Evolutionary conservation across 2,113 vertebrate species (phyloP).

Genomic region (Colius striatus): DNA sequence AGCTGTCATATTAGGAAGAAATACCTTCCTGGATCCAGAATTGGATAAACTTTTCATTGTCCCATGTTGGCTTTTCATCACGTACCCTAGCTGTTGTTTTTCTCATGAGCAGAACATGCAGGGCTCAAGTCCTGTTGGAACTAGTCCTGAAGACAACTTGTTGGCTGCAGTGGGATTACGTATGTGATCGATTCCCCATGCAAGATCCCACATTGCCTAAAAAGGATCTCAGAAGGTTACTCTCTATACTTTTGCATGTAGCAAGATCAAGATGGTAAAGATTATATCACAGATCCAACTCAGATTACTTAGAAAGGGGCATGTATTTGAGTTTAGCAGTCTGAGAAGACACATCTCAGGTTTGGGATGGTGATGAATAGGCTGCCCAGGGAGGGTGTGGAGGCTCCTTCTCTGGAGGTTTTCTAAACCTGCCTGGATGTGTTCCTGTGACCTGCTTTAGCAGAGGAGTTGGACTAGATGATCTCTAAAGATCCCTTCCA

Average conservation of each 20-base stretch:
- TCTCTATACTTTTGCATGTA: background rate
- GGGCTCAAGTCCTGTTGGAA: background rate
- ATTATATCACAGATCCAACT: background rate
- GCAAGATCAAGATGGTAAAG: background rate
- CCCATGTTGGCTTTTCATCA: background rate
- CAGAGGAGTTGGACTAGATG: too few species aligned
- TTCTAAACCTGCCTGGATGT: too few species aligned
- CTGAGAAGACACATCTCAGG: background rate
- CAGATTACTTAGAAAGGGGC: background rate
- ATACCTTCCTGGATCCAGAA: background rate
- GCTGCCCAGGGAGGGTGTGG: too few species aligned
- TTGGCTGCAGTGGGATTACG: background rate
- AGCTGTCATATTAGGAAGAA: background rate
- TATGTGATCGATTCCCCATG: accelerated
- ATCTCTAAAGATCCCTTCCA: too few species aligned
- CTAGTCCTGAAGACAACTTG: background rate
- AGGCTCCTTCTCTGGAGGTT: too few species aligned
- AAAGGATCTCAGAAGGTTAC: background rate
- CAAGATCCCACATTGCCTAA: background rate
- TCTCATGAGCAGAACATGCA: background rate
- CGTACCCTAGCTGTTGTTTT: background rate
- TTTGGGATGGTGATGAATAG: background rate
- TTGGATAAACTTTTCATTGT: background rate
- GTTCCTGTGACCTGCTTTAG: too few species aligned
- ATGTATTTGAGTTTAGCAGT: background rate